These are phyloP conservation scores for Sepioteuthis lessoniana DNA, from an alignment of 2,888 invertebrate species.

Conservation along the genomic window DNA sequence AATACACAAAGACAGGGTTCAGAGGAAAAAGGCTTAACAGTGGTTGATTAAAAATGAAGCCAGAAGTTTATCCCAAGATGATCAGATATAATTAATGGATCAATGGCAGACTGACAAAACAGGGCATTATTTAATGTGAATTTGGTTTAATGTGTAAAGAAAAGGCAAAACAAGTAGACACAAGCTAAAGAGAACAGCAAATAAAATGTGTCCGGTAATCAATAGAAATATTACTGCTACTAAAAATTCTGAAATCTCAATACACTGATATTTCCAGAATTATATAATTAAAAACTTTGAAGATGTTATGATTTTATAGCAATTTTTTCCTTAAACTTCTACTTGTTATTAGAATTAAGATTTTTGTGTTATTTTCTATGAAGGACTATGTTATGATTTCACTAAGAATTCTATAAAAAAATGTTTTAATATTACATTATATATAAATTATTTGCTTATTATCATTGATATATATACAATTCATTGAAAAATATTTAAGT, in stretches of 20 bases:
- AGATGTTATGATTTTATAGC: no score
- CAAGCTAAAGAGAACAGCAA: background rate
- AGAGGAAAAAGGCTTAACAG: background rate
- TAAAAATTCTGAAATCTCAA: background rate
- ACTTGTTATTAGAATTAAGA: no score
- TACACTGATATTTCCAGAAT: background rate
- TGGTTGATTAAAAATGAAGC: background rate
- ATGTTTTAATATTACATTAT: no score
- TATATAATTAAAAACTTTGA: no score
- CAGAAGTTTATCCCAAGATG: background rate
- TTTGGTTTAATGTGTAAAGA: background rate
- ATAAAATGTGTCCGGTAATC: background rate
- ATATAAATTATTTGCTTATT: no score
- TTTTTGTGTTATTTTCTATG: no score
- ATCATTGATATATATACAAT: no score
- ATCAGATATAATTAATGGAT: background rate
- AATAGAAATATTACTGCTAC: background rate
- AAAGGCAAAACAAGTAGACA: background rate
- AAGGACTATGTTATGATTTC: no score
- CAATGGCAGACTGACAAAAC: constrained; percentile 7
- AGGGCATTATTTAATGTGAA: background rate
- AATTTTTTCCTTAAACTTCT: no score
- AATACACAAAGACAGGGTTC: background rate
- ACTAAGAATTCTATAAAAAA: no score
- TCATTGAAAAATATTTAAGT: no score